Conservation (phyloP, 2,888 invertebrate species). For the Eucera pruinosa region DNA sequence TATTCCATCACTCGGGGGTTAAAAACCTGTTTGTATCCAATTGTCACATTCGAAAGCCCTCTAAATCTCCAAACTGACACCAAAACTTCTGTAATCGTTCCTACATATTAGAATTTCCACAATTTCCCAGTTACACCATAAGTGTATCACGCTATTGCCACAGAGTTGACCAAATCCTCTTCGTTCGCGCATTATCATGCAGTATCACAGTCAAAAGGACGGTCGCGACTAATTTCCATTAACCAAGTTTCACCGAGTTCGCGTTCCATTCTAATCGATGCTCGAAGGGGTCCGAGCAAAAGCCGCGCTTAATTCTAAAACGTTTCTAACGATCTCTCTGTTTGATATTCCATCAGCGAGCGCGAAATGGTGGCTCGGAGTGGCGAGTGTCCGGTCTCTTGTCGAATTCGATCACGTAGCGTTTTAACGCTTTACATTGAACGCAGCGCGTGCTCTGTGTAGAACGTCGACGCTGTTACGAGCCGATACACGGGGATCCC, state of each 20-base stretch:
- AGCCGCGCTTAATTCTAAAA: conserved; percentile 67
- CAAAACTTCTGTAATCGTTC: too few relatives aligned
- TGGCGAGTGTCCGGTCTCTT: conserved; percentile 75
- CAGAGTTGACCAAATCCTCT: not conserved
- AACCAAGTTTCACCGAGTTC: conserved; percentile 43
- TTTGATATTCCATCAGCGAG: conserved; percentile 73
- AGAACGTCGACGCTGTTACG: conserved; percentile 64
- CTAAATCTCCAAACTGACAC: too few relatives aligned
- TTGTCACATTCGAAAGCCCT: too few relatives aligned
- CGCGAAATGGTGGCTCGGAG: conserved; percentile 75
- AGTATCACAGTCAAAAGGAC: conserved; percentile 11
- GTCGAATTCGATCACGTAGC: conserved; percentile 79
- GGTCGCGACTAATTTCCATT: conserved; percentile 16
- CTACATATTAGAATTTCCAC: too few relatives aligned
- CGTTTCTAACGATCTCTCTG: conserved; percentile 75
- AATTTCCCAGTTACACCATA: too few relatives aligned
- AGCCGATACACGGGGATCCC: conserved; percentile 31
- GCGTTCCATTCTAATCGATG: conserved; percentile 53
- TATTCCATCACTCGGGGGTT: too few relatives aligned
- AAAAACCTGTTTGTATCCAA: too few relatives aligned
- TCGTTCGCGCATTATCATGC: not conserved
- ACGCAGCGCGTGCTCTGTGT: conserved; percentile 79
- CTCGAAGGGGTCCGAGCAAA: conserved; percentile 39
- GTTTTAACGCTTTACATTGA: conserved; percentile 79
- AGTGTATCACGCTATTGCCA: not conserved